A percentile compares a stretch with the other conserved stretches of the same genome.
These are phyloP conservation scores for human DNA, from an alignment of 2,113 vertebrate species.

Conservation along the genomic window DNA sequence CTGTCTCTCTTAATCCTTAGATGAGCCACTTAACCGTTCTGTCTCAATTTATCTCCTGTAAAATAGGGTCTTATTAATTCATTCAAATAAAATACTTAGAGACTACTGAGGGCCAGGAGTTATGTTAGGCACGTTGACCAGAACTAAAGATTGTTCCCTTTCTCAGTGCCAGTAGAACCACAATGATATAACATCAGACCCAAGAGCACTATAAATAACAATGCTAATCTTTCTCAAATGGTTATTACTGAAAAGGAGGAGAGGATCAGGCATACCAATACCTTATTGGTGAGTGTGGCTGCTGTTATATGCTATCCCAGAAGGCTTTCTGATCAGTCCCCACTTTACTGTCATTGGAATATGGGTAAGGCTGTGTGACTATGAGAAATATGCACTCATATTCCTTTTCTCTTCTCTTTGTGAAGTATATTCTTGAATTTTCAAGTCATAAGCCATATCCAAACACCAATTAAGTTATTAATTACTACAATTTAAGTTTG, in stretches of 20 bases:
- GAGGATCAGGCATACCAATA: neutral
- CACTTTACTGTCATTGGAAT: neutral
- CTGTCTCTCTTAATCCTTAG: neutral
- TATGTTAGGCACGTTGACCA: neutral
- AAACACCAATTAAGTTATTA: neutral
- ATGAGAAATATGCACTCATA: neutral
- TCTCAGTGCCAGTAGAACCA: neutral
- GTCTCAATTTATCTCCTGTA: neutral
- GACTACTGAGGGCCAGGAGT: neutral
- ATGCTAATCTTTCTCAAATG: neutral
- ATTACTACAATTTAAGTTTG: neutral
- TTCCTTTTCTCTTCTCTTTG: slow-evolving; percentile 4
- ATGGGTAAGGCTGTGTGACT: neutral
- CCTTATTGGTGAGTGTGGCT: neutral
- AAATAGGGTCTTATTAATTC: neutral
- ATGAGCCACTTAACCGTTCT: neutral
- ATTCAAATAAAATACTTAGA: slow-evolving; percentile 37
- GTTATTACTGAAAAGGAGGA: neutral
- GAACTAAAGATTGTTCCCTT: neutral
- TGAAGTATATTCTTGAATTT: slow-evolving; percentile 24
- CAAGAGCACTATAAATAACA: neutral
- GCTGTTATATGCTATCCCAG: neutral
- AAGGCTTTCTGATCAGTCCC: neutral
- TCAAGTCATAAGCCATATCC: neutral
- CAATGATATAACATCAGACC: neutral